Conservation (phyloP, 2,888 invertebrate genomes). For the Macrosiphum euphorbiae region DNA sequence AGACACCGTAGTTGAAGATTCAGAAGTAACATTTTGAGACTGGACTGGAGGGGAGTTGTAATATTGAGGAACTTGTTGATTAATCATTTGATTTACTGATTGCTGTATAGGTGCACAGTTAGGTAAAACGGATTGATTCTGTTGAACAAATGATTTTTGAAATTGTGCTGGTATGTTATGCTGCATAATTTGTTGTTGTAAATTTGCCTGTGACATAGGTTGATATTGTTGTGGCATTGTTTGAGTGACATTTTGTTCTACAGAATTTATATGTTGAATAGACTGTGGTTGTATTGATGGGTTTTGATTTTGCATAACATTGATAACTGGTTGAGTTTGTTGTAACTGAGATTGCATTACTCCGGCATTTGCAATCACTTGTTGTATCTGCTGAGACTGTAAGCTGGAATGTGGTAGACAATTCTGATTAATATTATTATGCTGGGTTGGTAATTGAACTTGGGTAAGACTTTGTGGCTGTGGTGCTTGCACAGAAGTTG, state of each 20-base stretch:
- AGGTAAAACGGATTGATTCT: constrained; percentile 48
- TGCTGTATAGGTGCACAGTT: constrained; percentile 57
- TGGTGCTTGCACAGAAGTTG: constrained; percentile 58
- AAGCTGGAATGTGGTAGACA: constrained; percentile 69
- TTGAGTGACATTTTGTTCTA: constrained; percentile 71
- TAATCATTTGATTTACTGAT: constrained; percentile 60
- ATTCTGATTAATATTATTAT: constrained; percentile 67
- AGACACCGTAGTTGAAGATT: constrained; percentile 49
- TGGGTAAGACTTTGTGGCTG: constrained; percentile 68
- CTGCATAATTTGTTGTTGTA: constrained; percentile 70
- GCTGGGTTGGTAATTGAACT: constrained; percentile 67
- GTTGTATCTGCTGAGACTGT: constrained; percentile 69
- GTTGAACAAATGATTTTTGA: constrained; percentile 60
- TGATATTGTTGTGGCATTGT: constrained; percentile 69
- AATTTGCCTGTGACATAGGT: constrained; percentile 71
- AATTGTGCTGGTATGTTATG: constrained; percentile 59
- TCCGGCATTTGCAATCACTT: constrained; percentile 68
- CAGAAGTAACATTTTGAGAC: constrained; percentile 62
- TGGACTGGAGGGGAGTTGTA: constrained; percentile 51
- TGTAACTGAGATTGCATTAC: constrained; percentile 66
- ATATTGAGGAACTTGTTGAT: constrained; percentile 64
- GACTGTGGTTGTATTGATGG: constrained; percentile 68
- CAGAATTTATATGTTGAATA: constrained; percentile 67
- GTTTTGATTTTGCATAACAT: constrained; percentile 67
- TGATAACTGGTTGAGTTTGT: constrained; percentile 66